Conservation (phyloP, 2,888 invertebrate genomes). For the Catonia carolina region DNA sequence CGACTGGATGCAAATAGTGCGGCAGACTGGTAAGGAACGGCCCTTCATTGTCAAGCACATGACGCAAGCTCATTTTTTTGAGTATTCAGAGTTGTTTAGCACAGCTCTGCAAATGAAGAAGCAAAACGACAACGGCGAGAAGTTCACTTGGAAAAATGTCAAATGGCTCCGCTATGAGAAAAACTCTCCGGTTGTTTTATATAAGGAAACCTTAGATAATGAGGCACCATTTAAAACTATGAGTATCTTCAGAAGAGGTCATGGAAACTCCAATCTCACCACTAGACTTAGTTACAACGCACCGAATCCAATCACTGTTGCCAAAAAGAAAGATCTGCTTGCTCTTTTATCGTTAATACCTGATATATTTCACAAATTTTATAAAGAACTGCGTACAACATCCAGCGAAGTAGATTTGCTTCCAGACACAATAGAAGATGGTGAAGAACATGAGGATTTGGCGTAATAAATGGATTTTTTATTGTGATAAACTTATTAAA, state of each 20-base stretch:
- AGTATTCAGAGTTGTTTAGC: neutral
- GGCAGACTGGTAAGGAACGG: neutral
- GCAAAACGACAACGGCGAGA: neutral
- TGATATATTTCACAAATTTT: conserved; percentile 12
- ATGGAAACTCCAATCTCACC: conserved; percentile 6
- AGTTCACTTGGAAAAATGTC: conserved; percentile 8
- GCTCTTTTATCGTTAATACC: neutral
- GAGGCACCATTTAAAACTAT: conserved; percentile 8
- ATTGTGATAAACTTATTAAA: no score
- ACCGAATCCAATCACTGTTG: conserved; percentile 12
- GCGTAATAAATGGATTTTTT: no score
- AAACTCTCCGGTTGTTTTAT: neutral
- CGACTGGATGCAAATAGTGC: neutral
- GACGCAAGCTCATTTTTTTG: neutral
- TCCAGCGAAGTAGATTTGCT: neutral
- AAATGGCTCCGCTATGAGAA: conserved; percentile 15
- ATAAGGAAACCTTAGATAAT: conserved; percentile 12
- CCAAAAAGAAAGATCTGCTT: conserved; percentile 17
- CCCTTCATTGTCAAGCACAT: neutral
- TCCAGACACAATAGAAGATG: neutral
- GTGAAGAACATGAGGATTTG: neutral
- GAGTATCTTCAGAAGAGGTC: conserved; percentile 12
- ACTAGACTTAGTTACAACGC: conserved; percentile 6
- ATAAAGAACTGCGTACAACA: no score
- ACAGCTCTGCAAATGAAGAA: neutral